Base-by-base conservation (phyloP, 2,113 vertebrate species). In the Polypterus senegalus region DNA sequence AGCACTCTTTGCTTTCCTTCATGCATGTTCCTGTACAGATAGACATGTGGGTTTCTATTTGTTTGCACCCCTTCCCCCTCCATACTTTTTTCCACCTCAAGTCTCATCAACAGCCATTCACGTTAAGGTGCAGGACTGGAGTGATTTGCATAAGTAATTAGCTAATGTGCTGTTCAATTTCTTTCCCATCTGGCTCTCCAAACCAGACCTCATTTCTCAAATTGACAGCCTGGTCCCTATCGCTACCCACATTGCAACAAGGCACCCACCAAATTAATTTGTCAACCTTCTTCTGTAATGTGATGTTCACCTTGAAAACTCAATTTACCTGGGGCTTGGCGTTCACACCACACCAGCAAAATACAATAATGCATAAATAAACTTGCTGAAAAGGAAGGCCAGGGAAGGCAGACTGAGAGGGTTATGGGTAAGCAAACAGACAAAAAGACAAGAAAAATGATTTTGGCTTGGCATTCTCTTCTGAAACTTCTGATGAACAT, bases 101-200 rank as follows among this genome's bases (percentile, higher is more conserved):
- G 74, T 76, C 77, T 77, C 81, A 73, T 78, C 74, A 78, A 60
- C 67, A 71, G 66, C 60, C 27, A 74, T 74, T 81, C 77, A 79
- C 81, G 80, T 83, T 83, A 81, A 83, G 82, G 80, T 80, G 79
- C 78, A 77, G 76, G 71, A 73, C 74, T 59, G 71, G 64, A 67
- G 61, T 81, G 73, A 85, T 86, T 85, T 86, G 84, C 84, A 87
- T 87, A 80, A 83, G 79, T 86, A 85, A 87, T 86, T 85, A 86
- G 76, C 81, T 85, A 85, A 86, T 82, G 80, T 77, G 77, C 80
- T 76, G 83, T 76, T 81, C 77, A 75, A 76, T 81, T 79, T 76
- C 71, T 78, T 71, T 69, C 73, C 80, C 85, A 86, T 85, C 84
- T 87, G 85, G 80, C 75, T 76, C 56, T 59, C 71, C 27, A 69